A percentile compares a stretch with the other conserved stretches of the same genome.
phyloP scores from a whole-genome alignment of 2,888 invertebrate genomes.

The Dastarcus helophoroides region DNA sequence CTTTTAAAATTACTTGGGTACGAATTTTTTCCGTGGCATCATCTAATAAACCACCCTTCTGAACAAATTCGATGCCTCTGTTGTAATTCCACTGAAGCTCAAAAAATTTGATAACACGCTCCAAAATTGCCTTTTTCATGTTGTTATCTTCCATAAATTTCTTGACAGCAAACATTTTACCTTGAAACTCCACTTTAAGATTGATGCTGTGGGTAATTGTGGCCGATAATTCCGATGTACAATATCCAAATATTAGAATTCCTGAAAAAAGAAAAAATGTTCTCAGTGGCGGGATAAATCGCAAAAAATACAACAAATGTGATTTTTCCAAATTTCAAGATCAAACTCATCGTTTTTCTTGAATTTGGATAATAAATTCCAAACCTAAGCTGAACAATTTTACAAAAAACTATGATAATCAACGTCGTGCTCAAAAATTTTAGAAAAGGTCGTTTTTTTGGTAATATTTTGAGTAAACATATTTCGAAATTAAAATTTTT shows the following conservation, averaged over 20 bases:
- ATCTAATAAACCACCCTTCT: constrained; percentile 6
- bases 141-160: constrained; percentile 42
- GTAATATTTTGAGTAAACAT: too few species aligned
- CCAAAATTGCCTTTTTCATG: constrained; percentile 39
- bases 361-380: too few species aligned
- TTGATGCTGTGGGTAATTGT: constrained; percentile 41
- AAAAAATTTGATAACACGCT: constrained; percentile 41
- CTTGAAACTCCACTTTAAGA: constrained; percentile 41
- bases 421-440: too few species aligned
- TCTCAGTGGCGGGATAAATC: too few species aligned
- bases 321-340: too few species aligned
- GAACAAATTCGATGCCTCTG: constrained; percentile 38
- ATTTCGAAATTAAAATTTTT: too few species aligned
- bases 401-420: too few species aligned
- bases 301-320: too few species aligned
- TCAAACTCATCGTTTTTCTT: too few species aligned
- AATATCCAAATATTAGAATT: constrained; percentile 40
- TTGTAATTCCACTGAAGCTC: constrained; percentile 45
- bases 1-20: constrained; percentile 29
- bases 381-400: too few species aligned
- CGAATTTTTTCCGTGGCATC: constrained; percentile 9
- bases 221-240: constrained; percentile 42
- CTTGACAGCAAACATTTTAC: constrained; percentile 40
- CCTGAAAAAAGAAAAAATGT: constrained; percentile 40
- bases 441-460: too few species aligned